Percentiles rank a stretch among this genome's conserved stretches.
Evolutionary conservation across 1,140 invertebrate species (phyloP).

Genomic region (Triops longicaudatus): DNA sequence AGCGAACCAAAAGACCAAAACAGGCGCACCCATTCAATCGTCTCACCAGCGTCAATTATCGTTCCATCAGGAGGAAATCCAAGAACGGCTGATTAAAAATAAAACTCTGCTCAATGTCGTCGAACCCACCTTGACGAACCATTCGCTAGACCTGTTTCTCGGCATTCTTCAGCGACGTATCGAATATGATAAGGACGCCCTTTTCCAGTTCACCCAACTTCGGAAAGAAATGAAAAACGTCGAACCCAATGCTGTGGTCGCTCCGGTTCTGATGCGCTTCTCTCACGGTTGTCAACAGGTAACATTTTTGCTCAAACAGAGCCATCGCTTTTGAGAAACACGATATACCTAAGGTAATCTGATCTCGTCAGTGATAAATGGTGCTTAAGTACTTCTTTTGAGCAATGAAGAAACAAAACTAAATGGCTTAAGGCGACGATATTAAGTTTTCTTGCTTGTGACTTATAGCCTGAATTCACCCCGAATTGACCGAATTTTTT

Average conservation of each 20-base stretch:
- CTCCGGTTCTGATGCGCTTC: constrained; percentile 71
- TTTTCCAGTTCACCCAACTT: constrained; percentile 60
- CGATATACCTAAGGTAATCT: too few species aligned
- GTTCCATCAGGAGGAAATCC: constrained; percentile 64
- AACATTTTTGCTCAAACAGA: constrained; percentile 24
- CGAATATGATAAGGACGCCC: constrained; percentile 58
- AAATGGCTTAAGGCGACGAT: too few species aligned
- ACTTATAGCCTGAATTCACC: too few species aligned
- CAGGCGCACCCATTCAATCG: constrained; percentile 69
- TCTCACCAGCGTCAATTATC: constrained; percentile 82
- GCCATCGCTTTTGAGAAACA: too few species aligned
- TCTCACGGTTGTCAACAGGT: constrained; percentile 66
- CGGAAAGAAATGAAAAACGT: constrained; percentile 53
- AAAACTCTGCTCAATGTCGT: constrained; percentile 77
- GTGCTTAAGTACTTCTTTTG: too few species aligned
- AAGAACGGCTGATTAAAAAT: constrained; percentile 83
- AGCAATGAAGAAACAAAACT: too few species aligned
- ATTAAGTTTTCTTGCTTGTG: too few species aligned
- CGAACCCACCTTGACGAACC: constrained; percentile 53
- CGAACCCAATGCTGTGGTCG: constrained; percentile 50
- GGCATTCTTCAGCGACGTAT: constrained; percentile 54
- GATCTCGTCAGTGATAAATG: too few species aligned
- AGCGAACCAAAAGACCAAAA: constrained; percentile 42
- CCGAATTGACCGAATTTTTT: too few species aligned
- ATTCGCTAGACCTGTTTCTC: constrained; percentile 48